Base-by-base conservation (phyloP, 2,797 vertebrate species). In the Odontamblyopus rebecca region DNA sequence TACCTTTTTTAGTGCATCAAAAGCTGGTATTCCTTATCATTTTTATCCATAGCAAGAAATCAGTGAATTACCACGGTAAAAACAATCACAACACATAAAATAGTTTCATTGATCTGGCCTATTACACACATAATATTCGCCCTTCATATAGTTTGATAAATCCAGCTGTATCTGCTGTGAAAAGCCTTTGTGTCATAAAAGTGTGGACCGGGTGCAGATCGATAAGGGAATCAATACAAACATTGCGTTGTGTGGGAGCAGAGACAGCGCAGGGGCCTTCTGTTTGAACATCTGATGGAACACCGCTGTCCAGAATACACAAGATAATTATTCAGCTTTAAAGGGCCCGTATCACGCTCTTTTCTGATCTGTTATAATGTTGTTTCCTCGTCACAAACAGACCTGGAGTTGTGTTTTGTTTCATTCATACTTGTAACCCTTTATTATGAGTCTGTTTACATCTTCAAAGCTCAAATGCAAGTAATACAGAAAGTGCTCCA, bases 201-300 rank as follows among this genome's bases (percentile, higher is more conserved):
- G 61, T 38, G 8, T 26, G 54, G 50, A 71, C 61, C 53, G 50
- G 38, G 54, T 66, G 62, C 72, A 41, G 77, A 82, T 82, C 75
- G 13, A 71, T 82, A 26, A 18, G 12, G 15, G 7, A 64, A 68
- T 73, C 65, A 9, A 82, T 75, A 59, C 23, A 69, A 15, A 35
- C 59, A 56, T 53, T 63, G 27, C 59, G 11, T 13, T 13, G 50
- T 32, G 63, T 12, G 19, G 48, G 56, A 32, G 38, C 44, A 51
- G 26, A 73, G 63, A 69, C 19, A 68, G 30, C 26, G 60, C 53
- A 6, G 1, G 69, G 44, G 68, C 30, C n/a, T 26, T 73, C 26
- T 30, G 57, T 26, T 30, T 64, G 66, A 23, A 64, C 60, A 41
- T 50, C 57, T 63, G 18, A 19, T 61, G 57, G 29, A 41, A 44